Evolutionary conservation across 1,140 invertebrate genomes (phyloP).

Genomic region (Acromyrmex heyeri): DNA sequence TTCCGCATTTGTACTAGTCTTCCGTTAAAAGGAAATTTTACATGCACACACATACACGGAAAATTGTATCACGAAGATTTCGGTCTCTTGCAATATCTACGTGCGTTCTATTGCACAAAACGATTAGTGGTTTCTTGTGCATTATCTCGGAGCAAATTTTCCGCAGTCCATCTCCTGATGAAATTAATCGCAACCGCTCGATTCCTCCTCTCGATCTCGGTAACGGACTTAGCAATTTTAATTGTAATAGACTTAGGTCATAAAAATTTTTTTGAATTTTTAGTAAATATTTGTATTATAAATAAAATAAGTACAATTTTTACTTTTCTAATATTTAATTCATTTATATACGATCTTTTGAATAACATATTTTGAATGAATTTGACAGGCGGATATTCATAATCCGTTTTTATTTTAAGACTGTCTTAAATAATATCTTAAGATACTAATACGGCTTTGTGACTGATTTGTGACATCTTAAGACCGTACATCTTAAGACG

Average conservation of each 20-base stretch:
- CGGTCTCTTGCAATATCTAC: background rate
- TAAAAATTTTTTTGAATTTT: background rate
- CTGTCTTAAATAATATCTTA: too few species aligned
- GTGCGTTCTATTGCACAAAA: background rate
- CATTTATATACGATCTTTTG: too few species aligned
- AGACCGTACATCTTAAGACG: too few species aligned
- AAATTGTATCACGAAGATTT: conserved; percentile 42
- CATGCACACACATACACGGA: background rate
- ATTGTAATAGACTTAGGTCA: background rate
- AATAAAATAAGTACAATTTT: background rate
- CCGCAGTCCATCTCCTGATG: conserved; percentile 2
- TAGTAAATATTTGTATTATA: background rate
- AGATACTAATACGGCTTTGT: too few species aligned
- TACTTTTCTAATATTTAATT: too few species aligned
- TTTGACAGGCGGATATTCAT: background rate
- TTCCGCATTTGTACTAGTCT: background rate
- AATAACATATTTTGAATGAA: background rate
- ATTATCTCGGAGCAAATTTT: conserved; percentile 36
- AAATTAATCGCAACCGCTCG: conserved; percentile 29
- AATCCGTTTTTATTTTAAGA: too few species aligned
- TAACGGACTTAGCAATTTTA: background rate
- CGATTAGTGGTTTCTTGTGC: conserved; percentile 39
- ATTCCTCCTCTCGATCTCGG: background rate
- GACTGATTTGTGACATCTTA: too few species aligned
- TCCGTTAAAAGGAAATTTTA: conserved; percentile 8